These are phyloP conservation scores for Carassius carassius DNA, from an alignment of 2,113 vertebrate genomes.

Conservation along the genomic window DNA sequence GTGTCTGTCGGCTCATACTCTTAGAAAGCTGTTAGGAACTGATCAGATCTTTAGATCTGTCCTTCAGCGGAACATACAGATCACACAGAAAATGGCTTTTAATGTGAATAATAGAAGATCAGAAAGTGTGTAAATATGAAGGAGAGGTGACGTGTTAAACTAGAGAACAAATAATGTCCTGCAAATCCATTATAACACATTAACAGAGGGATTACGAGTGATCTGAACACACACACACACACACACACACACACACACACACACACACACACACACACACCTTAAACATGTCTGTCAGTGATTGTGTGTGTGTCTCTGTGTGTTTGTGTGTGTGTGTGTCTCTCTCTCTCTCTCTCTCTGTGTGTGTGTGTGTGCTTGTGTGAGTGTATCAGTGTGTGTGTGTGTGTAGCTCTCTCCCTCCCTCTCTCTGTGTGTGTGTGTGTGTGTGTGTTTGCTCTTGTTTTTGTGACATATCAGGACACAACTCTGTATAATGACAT, in stretches of 20 bases:
- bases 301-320: too few relatives aligned
- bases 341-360: too few relatives aligned
- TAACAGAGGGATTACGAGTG: constrained; percentile 10
- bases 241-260: background rate
- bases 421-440: too few relatives aligned
- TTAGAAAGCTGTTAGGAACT: background rate
- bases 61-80: background rate
- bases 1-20: background rate
- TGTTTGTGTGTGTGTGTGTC: too few relatives aligned
- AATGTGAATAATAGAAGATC: background rate
- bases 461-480: too few relatives aligned
- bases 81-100: background rate
- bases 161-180: constrained; percentile 4
- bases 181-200: constrained; percentile 2
- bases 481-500: too few relatives aligned
- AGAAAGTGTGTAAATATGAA: background rate
- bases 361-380: too few relatives aligned
- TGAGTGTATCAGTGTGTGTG: too few relatives aligned
- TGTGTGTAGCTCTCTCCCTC: too few relatives aligned
- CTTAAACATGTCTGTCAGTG: background rate
- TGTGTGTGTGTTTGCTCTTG: too few relatives aligned
- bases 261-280: background rate
- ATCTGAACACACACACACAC: background rate
- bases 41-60: background rate
- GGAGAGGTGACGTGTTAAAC: background rate